Percentiles rank a stretch among this genome's conserved stretches.
These are phyloP conservation scores for Branchinecta lynchi DNA, from an alignment of 1,140 invertebrate species.

Conservation along the genomic window DNA sequence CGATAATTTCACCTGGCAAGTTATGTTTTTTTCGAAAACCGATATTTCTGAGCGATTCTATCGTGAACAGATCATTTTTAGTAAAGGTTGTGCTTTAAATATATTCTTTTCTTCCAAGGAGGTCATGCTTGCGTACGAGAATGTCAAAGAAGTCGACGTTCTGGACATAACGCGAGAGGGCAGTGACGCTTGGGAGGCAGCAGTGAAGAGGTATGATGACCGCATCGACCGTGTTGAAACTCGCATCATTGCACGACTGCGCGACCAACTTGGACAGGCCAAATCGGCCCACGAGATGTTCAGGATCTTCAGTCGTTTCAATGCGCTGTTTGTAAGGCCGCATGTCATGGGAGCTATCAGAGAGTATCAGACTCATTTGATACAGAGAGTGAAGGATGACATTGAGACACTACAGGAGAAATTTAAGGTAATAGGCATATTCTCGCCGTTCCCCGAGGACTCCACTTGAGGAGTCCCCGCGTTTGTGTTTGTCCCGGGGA, in stretches of 20 bases:
- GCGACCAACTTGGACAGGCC: constrained; percentile 92
- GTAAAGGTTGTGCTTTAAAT: too few species aligned
- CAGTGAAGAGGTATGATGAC: constrained; percentile 86
- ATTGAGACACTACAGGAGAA: constrained; percentile 95
- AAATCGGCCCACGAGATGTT: constrained; percentile 99
- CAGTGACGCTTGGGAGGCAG: constrained; percentile 91
- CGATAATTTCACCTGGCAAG: too few species aligned
- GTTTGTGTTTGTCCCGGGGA: too few species aligned
- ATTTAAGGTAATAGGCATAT: constrained; percentile 90
- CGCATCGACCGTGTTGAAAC: constrained; percentile 94
- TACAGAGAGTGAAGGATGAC: constrained; percentile 97
- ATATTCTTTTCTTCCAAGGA: constrained; percentile 33
- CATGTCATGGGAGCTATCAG: constrained; percentile 96
- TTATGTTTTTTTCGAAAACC: too few species aligned
- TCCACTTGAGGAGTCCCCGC: too few species aligned
- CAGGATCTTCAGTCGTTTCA: constrained; percentile 92
- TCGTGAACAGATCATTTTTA: too few species aligned
- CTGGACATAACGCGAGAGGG: constrained; percentile 94
- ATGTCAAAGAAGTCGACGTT: constrained; percentile 96
- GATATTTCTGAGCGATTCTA: too few species aligned
- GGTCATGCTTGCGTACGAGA: constrained; percentile 94
- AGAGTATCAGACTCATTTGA: constrained; percentile 97
- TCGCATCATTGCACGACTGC: constrained; percentile 82
- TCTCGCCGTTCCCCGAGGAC: too few species aligned
- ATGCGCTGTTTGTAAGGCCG: constrained; percentile 92